A percentile compares a stretch with the other conserved stretches of the same genome.
Evolutionary conservation across 2,113 vertebrate genomes (phyloP).

Genomic region (Hypocryptadius cinnamomeus): DNA sequence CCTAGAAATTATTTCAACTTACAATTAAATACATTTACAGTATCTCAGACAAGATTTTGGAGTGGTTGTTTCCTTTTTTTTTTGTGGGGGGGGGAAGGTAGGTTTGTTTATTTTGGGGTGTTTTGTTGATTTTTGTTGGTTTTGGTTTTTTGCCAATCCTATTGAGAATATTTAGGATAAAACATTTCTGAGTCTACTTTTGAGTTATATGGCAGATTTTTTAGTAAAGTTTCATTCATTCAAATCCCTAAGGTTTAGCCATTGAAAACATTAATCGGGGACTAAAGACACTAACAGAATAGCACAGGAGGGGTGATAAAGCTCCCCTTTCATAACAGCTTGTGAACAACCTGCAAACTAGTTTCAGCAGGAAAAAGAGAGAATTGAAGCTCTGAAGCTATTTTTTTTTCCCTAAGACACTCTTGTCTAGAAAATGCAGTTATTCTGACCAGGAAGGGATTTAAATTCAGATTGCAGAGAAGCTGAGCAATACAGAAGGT

Average conservation of each 20-base stretch:
- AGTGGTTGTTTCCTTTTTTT: fast-evolving
- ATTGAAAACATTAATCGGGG: neutral
- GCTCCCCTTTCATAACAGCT: neutral
- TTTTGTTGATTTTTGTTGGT: neutral
- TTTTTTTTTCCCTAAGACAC: neutral
- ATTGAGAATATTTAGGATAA: neutral
- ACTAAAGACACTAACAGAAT: neutral
- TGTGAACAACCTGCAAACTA: neutral
- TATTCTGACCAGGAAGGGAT: neutral
- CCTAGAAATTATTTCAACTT: neutral
- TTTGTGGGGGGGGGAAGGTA: too few species aligned
- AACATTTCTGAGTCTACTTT: neutral
- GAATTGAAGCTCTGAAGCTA: fast-evolving
- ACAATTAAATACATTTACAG: neutral
- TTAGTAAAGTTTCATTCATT: neutral
- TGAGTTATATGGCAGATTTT: neutral
- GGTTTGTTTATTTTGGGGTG: neutral
- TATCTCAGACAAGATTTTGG: neutral
- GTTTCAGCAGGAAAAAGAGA: neutral
- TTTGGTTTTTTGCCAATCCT: neutral
- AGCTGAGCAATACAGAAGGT: neutral
- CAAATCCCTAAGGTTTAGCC: neutral
- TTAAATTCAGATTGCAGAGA: neutral
- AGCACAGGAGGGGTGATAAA: neutral
- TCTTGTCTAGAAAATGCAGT: neutral